Conservation (phyloP, 2,888 invertebrate species). For the Andricus quercusramuli region DNA sequence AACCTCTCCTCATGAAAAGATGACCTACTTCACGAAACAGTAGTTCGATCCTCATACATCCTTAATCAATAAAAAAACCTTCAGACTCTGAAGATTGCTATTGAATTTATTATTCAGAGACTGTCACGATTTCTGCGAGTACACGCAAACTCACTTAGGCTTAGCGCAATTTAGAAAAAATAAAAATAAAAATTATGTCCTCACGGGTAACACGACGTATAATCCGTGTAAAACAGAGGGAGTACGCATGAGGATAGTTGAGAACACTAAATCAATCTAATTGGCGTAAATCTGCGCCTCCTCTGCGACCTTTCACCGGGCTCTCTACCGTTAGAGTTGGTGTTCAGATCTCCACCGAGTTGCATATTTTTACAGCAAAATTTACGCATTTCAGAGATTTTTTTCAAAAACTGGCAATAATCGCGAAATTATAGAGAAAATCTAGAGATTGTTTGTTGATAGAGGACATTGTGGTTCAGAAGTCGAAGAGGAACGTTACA, state of each 20-base stretch:
- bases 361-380: background rate
- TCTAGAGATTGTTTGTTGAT: constrained; percentile 37
- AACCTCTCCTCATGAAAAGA: too few relatives aligned
- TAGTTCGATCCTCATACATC: too few relatives aligned
- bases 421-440: constrained; percentile 11
- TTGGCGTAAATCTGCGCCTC: constrained; percentile 64
- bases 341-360: constrained; percentile 36
- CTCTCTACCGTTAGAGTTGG: constrained; percentile 63
- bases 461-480: constrained; percentile 16
- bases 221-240: background rate
- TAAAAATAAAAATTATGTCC: background rate
- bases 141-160: background rate
- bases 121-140: background rate
- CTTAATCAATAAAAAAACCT: too few relatives aligned
- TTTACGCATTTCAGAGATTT: too few relatives aligned
- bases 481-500: constrained; percentile 30
- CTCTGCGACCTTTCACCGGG: constrained; percentile 65
- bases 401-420: constrained; percentile 23
- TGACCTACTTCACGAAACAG: too few relatives aligned
- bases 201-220: background rate
- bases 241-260: background rate
- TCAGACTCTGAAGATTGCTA: background rate
- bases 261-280: constrained; percentile 67
- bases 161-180: background rate
- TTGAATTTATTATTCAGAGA: constrained; percentile 5